Evolutionary conservation across 2,113 vertebrate genomes (phyloP).

Genomic region (Leptosomus discolor): DNA sequence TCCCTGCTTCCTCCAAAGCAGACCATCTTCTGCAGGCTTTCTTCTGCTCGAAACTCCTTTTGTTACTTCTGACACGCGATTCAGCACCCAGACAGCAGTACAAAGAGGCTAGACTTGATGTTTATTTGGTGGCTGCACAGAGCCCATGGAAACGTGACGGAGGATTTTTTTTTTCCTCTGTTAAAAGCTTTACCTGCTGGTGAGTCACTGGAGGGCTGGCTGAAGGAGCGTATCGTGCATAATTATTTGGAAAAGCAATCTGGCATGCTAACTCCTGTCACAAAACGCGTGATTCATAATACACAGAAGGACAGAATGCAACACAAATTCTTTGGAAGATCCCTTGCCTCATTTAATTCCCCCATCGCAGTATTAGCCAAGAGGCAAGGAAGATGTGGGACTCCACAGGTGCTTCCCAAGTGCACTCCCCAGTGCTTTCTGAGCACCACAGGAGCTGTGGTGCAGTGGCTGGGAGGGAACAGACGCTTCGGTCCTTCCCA

Average conservation of each 20-base stretch:
- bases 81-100: background rate
- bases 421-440: fast-evolving
- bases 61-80: background rate
- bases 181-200: constrained; percentile 19
- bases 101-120: background rate
- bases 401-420: background rate
- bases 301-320: background rate
- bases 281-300: background rate
- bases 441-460: background rate
- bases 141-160: background rate
- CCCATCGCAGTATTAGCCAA: background rate
- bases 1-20: background rate
- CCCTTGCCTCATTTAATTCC: background rate
- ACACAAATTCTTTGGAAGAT: background rate
- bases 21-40: background rate
- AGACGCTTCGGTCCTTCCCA: background rate
- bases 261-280: background rate
- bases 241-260: constrained; percentile 7
- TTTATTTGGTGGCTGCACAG: background rate
- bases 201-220: background rate
- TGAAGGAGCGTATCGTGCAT: background rate
- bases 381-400: background rate
- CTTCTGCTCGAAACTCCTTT: background rate
- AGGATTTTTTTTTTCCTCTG: background rate
- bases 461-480: background rate